These are phyloP conservation scores for Bagarius yarrelli DNA, from an alignment of 2,113 vertebrate genomes.

Conservation along the genomic window DNA sequence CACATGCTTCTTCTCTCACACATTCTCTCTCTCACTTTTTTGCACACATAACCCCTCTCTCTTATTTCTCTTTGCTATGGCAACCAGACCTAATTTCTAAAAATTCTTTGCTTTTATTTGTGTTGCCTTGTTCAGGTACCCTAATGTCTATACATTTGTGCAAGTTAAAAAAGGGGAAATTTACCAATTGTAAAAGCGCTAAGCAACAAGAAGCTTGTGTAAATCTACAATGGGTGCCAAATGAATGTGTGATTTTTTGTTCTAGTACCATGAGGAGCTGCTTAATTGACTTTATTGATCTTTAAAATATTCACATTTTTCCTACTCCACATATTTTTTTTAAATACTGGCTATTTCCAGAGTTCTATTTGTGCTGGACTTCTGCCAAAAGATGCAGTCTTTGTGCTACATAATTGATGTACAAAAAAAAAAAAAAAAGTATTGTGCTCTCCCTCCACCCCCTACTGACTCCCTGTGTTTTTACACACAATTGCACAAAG, in stretches of 20 bases:
- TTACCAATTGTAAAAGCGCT: constrained; percentile 31
- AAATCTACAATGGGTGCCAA: constrained; percentile 10
- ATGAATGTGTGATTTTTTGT: not conserved
- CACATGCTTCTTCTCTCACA: not conserved
- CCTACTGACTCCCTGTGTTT: not conserved
- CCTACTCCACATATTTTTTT: not conserved
- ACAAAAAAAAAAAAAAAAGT: constrained; percentile 30
- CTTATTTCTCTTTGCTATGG: constrained; percentile 52
- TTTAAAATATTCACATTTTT: constrained; percentile 2
- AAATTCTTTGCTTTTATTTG: constrained; percentile 41
- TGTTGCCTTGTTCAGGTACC: constrained; percentile 29
- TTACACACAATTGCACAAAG: not conserved
- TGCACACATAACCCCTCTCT: constrained; percentile 25
- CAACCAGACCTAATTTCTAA: constrained; percentile 49
- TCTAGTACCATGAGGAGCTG: not conserved
- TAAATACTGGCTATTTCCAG: constrained; percentile 36
- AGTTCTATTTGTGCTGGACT: constrained; percentile 13
- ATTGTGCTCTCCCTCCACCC: constrained; percentile 12
- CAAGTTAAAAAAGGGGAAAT: constrained; percentile 37
- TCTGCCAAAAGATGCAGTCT: constrained; percentile 7
- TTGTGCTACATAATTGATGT: constrained; percentile 46
- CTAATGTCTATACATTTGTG: constrained; percentile 39
- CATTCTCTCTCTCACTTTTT: not conserved
- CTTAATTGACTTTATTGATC: not conserved
- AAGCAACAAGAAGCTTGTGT: constrained; percentile 28